Conservation (phyloP, 2,888 invertebrate species). For the Meandrusa payeni region DNA sequence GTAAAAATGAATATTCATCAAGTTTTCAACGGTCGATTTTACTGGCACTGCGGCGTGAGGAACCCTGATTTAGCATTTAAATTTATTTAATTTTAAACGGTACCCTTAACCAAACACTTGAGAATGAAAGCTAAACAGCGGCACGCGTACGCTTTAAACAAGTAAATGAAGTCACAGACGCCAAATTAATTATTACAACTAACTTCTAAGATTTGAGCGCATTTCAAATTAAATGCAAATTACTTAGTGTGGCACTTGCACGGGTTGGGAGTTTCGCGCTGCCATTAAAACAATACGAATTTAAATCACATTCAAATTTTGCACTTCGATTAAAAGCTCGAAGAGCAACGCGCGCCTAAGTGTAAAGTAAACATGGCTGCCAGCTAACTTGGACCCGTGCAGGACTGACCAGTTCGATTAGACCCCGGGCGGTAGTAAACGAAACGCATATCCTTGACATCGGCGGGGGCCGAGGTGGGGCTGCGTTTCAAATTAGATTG, state of each 20-base stretch:
- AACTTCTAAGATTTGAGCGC: conserved; percentile 35
- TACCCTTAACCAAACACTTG: conserved; percentile 20
- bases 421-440: conserved; percentile 38
- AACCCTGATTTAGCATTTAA: conserved; percentile 17
- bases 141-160: conserved; percentile 23
- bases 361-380: conserved; percentile 70
- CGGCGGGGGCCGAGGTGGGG: conserved; percentile 31
- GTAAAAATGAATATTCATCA: conserved; percentile 17
- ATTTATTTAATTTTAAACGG: conserved; percentile 18
- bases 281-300: conserved; percentile 69
- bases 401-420: conserved; percentile 45
- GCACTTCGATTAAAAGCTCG: conserved; percentile 76
- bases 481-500: conserved; percentile 47
- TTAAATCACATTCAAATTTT: conserved; percentile 76
- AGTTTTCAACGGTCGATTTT: conserved; percentile 17
- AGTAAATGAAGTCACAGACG: conserved; percentile 28
- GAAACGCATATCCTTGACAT: conserved; percentile 29
- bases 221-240: conserved; percentile 63
- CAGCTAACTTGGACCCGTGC: conserved; percentile 63
- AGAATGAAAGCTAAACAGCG: conserved; percentile 24
- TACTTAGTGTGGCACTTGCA: conserved; percentile 46
- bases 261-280: conserved; percentile 38
- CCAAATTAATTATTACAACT: conserved; percentile 30
- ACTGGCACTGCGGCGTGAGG: not conserved
- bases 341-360: conserved; percentile 67